Evolutionary conservation across 2,797 vertebrate species (phyloP).

Genomic region (Darevskia mixta): DNA sequence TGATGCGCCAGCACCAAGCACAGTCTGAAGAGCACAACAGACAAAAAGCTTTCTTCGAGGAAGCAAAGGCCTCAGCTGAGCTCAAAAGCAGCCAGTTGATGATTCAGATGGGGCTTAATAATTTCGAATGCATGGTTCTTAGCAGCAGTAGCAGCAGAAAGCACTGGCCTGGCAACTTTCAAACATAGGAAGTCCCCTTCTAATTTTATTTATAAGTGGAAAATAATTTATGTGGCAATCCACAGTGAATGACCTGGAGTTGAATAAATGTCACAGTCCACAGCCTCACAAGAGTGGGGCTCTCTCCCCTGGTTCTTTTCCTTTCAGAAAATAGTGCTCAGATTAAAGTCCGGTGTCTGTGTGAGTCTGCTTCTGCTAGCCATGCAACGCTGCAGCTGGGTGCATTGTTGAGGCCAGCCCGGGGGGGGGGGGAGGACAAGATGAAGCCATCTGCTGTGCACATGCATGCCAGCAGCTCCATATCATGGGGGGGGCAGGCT

Average conservation of each 20-base stretch:
- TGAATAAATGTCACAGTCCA: background rate
- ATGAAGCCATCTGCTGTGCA: too few relatives aligned
- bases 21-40: background rate
- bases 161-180: background rate
- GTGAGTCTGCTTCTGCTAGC: background rate
- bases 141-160: background rate
- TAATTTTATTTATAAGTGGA: too few relatives aligned
- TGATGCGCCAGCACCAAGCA: background rate
- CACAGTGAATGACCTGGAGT: background rate
- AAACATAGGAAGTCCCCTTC: background rate
- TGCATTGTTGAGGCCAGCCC: too few relatives aligned
- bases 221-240: accelerated
- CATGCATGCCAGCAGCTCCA: too few relatives aligned
- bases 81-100: constrained; percentile 11
- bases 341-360: constrained; percentile 1
- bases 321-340: background rate
- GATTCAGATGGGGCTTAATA: constrained; percentile 14
- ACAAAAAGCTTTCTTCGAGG: constrained; percentile 25
- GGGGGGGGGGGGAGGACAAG: too few relatives aligned
- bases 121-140: background rate
- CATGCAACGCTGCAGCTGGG: too few relatives aligned
- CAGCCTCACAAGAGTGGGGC: background rate
- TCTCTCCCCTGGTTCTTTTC: background rate
- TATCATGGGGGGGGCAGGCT: too few relatives aligned
- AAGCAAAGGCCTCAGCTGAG: background rate